phyloP scores from a whole-genome alignment of 2,797 vertebrate species.

The Rachycentron canadum region DNA sequence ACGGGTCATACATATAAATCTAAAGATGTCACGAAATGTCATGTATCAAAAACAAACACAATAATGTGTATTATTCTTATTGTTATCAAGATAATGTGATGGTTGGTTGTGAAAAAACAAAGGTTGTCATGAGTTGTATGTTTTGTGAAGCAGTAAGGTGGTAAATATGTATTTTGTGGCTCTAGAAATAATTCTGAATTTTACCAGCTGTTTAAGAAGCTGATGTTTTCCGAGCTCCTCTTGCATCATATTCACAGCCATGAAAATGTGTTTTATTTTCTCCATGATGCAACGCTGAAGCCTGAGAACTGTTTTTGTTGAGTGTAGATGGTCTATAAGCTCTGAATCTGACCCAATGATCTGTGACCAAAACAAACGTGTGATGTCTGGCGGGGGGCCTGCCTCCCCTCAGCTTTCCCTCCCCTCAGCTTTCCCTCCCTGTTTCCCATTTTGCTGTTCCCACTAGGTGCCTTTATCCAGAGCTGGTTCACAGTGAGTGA shows the following conservation, averaged over 20 bases:
- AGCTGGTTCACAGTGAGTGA: not conserved
- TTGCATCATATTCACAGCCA: slow-evolving; percentile 4
- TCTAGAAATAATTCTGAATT: not conserved
- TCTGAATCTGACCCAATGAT: slow-evolving; percentile 1
- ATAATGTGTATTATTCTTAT: no score
- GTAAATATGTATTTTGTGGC: no score
- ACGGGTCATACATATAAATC: not conserved
- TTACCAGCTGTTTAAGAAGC: not conserved
- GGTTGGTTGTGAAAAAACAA: no score
- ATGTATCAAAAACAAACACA: not conserved
- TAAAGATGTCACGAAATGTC: fast-evolving
- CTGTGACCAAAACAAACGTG: not conserved
- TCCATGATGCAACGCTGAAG: slow-evolving; percentile 15
- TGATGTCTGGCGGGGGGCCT: no score
- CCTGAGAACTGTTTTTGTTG: not conserved
- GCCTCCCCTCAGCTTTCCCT: no score
- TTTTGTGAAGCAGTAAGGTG: no score
- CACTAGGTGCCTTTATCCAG: not conserved
- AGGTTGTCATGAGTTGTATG: no score
- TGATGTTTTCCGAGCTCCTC: not conserved
- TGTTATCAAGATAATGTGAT: no score
- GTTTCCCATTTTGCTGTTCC: slow-evolving; percentile 1
- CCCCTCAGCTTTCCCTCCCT: not conserved
- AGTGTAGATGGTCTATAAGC: not conserved
- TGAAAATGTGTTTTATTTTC: not conserved